Percentiles rank a stretch among this genome's conserved stretches.
These are phyloP conservation scores for Apis laboriosa DNA, from an alignment of 1,140 invertebrate species.

Conservation along the genomic window DNA sequence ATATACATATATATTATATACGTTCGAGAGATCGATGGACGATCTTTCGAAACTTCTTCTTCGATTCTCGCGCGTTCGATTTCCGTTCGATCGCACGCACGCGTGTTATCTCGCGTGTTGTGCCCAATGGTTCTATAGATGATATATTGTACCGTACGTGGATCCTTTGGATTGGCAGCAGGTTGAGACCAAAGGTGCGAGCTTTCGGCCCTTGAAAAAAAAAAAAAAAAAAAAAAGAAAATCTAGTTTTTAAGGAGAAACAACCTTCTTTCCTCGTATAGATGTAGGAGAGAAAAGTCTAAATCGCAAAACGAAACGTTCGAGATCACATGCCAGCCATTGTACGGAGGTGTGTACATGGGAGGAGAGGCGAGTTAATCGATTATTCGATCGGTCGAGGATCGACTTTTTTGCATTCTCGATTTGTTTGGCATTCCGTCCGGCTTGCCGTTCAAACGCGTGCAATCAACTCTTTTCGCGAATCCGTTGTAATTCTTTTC, in stretches of 20 bases:
- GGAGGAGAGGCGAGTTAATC: background rate
- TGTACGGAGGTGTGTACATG: conserved; percentile 3
- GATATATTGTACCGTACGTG: background rate
- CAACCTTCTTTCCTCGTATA: conserved; percentile 13
- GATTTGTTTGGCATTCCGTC: background rate
- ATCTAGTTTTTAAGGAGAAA: conserved; percentile 46
- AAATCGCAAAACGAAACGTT: conserved; percentile 18
- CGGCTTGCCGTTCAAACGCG: background rate
- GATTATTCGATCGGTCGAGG: conserved; percentile 25
- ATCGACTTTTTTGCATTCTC: background rate
- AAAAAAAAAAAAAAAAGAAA: background rate
- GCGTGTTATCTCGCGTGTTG: background rate
- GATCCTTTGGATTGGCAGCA: background rate
- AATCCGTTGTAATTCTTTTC: too few relatives aligned
- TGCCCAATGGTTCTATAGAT: background rate
- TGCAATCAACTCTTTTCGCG: too few relatives aligned
- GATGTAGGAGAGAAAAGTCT: conserved; percentile 29
- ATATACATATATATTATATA: too few relatives aligned
- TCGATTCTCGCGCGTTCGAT: background rate
- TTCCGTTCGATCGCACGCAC: background rate
- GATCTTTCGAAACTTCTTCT: background rate
- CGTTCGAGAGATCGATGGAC: background rate
- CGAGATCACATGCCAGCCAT: background rate
- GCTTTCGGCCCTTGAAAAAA: conserved; percentile 51
- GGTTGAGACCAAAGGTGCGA: conserved; percentile 27